These are phyloP conservation scores for Cynodonichthys magdalenae DNA, from an alignment of 2,797 vertebrate genomes.

Conservation along the genomic window DNA sequence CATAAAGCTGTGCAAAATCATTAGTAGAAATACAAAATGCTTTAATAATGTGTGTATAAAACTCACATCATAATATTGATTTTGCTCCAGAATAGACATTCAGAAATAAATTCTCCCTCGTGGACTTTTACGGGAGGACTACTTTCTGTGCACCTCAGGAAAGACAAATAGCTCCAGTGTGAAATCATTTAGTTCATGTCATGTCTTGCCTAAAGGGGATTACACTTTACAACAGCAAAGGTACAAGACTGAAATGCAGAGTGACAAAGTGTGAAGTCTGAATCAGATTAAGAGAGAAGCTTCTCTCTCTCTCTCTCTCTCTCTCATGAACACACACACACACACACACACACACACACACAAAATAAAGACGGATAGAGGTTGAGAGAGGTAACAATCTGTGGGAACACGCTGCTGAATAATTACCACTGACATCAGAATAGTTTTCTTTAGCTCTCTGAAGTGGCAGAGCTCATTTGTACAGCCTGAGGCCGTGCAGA, in stretches of 20 bases:
- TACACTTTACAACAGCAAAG: constrained; percentile 59
- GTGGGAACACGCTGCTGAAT: constrained; percentile 75
- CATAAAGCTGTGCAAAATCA: not conserved
- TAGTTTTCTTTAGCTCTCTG: constrained; percentile 81
- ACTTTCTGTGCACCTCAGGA: constrained; percentile 13
- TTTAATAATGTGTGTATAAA: not conserved
- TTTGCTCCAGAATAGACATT: not conserved
- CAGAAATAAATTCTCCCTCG: not conserved
- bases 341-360: constrained; percentile 26
- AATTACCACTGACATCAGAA: constrained; percentile 80
- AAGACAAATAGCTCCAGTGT: constrained; percentile 73
- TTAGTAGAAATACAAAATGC: not conserved
- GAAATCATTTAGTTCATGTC: constrained; percentile 78
- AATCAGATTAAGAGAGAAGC: constrained; percentile 71
- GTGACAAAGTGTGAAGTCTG: constrained; percentile 80
- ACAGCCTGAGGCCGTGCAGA: constrained; percentile 73
- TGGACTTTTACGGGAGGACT: constrained; percentile 17
- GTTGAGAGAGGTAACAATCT: constrained; percentile 44
- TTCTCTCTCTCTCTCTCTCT: constrained; percentile 37
- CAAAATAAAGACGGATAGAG: constrained; percentile 21
- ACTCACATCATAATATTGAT: not conserved
- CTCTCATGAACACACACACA: constrained; percentile 16
- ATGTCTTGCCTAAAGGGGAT: constrained; percentile 75
- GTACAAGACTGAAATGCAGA: constrained; percentile 60
- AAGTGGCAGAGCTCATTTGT: constrained; percentile 83